phyloP scores from a whole-genome alignment of 2,888 invertebrate genomes.

The Isotomurus palustris region DNA sequence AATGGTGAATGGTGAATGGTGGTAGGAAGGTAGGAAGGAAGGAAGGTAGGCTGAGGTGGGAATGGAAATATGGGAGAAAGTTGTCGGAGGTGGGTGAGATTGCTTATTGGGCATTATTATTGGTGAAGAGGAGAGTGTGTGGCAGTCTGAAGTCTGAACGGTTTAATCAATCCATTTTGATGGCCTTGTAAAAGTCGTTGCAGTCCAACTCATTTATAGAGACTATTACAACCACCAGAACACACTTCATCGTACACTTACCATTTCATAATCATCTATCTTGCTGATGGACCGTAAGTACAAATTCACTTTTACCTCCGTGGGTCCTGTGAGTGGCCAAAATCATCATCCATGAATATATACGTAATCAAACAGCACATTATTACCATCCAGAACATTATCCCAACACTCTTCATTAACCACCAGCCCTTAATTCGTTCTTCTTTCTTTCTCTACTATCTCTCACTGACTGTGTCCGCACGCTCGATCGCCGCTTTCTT shows the following conservation, averaged over 20 bases:
- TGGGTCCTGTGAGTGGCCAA: conserved; percentile 44
- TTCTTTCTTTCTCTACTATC: conserved; percentile 2
- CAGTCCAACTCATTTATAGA: not conserved
- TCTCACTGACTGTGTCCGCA: too few relatives aligned
- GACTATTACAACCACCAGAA: conserved; percentile 9
- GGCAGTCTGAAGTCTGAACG: too few relatives aligned
- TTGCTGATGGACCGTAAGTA: conserved; percentile 96
- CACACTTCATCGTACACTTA: conserved; percentile 33
- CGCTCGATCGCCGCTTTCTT: too few relatives aligned
- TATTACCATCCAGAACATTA: conserved; percentile 26
- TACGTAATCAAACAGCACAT: conserved; percentile 26
- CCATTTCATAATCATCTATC: conserved; percentile 99
- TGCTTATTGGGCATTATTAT: too few relatives aligned
- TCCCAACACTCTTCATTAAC: conserved; percentile 9
- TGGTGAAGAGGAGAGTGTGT: too few relatives aligned
- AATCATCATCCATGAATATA: conserved; percentile 31
- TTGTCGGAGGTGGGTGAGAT: too few relatives aligned
- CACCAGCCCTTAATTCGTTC: not conserved
- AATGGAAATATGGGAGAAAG: too few relatives aligned
- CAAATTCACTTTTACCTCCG: conserved; percentile 83
- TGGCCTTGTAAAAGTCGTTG: not conserved
- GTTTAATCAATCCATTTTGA: conserved; percentile 16
- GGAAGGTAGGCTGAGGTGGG: too few relatives aligned
- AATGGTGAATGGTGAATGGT: too few relatives aligned
- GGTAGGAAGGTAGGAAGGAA: too few relatives aligned